phyloP scores from a whole-genome alignment of 2,113 vertebrate genomes.

The Notechis scutatus region DNA sequence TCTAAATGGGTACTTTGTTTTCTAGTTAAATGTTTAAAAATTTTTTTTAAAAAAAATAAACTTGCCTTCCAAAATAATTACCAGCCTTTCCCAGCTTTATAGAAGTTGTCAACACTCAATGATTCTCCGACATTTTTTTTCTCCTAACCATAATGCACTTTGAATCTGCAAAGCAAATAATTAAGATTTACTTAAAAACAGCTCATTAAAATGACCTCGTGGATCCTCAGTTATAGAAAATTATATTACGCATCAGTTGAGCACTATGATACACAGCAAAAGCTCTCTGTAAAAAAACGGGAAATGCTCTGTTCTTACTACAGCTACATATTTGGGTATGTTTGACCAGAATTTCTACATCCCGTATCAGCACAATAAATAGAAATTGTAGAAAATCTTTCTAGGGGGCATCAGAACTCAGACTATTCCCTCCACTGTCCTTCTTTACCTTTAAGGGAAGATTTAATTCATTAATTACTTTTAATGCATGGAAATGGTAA shows the following conservation, averaged over 20 bases:
- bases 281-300: neutral
- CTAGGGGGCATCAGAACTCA: neutral
- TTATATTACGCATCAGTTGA: constrained; percentile 35
- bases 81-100: constrained; percentile 30
- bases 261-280: constrained; percentile 29
- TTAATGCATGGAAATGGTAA: neutral
- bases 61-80: constrained; percentile 16
- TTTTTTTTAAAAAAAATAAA: constrained; percentile 21
- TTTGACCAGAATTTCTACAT: neutral
- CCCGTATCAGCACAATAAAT: neutral
- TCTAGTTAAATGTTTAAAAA: constrained; percentile 17
- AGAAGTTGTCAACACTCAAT: constrained; percentile 18
- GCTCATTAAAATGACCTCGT: constrained; percentile 36
- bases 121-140: constrained; percentile 6
- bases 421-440: neutral
- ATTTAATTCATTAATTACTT: neutral
- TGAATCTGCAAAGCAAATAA: constrained; percentile 51
- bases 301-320: neutral
- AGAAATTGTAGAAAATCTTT: neutral
- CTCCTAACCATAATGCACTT: constrained; percentile 24
- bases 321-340: neutral
- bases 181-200: constrained; percentile 35
- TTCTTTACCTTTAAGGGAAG: neutral
- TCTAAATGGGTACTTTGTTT: constrained; percentile 24
- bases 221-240: constrained; percentile 27